These are phyloP conservation scores for Channa striata DNA, from an alignment of 2,797 vertebrate genomes.

Conservation along the genomic window DNA sequence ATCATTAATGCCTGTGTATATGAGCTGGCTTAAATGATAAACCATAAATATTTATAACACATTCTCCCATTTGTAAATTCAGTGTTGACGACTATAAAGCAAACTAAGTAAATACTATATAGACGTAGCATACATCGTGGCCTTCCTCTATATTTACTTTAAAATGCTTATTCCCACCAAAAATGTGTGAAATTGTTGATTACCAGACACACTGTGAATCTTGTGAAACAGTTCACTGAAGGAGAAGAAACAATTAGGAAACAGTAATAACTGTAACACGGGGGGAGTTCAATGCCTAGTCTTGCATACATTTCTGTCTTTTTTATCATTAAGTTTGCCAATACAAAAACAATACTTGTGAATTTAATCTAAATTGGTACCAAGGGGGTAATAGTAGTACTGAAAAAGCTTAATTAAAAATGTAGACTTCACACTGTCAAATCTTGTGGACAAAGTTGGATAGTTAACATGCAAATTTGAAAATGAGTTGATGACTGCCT, in stretches of 20 bases:
- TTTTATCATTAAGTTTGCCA: constrained; percentile 61
- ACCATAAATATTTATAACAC: constrained; percentile 26
- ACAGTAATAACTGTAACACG: constrained; percentile 61
- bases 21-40: constrained; percentile 37
- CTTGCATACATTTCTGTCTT: constrained; percentile 53
- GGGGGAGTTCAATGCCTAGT: constrained; percentile 47
- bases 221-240: constrained; percentile 55
- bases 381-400: constrained; percentile 11
- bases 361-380: constrained; percentile 42
- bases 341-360: constrained; percentile 45
- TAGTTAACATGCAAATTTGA: constrained; percentile 42
- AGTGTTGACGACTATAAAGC: constrained; percentile 6
- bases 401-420: constrained; percentile 21
- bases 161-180: constrained; percentile 34
- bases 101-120: constrained; percentile 16
- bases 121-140: constrained; percentile 23
- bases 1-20: constrained; percentile 37
- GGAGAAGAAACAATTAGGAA: constrained; percentile 76
- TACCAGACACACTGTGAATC: constrained; percentile 54
- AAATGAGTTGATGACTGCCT: constrained; percentile 19
- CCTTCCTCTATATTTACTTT: constrained; percentile 45
- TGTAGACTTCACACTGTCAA: constrained; percentile 23
- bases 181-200: constrained; percentile 52
- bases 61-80: constrained; percentile 25
- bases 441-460: constrained; percentile 48